Evolutionary conservation across 2,113 vertebrate genomes (phyloP).

Genomic region (Lonchura striata): DNA sequence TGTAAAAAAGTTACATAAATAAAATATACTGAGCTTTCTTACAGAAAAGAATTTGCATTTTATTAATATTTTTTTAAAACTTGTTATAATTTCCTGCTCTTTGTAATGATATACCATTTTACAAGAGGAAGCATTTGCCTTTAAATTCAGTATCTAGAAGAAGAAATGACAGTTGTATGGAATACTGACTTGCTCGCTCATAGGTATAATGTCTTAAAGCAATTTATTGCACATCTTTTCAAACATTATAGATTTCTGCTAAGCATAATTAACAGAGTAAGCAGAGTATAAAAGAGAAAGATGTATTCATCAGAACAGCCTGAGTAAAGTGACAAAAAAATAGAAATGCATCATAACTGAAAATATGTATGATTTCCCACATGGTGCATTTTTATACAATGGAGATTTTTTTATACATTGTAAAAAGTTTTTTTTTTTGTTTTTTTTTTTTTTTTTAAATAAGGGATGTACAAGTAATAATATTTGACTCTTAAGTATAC

Average conservation of each 20-base stretch:
- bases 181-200: background rate
- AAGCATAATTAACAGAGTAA: background rate
- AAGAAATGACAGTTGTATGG: background rate
- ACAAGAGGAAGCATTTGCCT: background rate
- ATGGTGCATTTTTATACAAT: background rate
- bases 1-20: background rate
- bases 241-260: background rate
- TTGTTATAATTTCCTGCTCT: background rate
- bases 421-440: background rate
- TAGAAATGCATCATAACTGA: background rate
- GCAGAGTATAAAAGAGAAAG: background rate
- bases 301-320: background rate
- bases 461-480: background rate
- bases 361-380: background rate
- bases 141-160: background rate
- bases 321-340: slow-evolving; percentile 16
- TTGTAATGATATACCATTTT: background rate
- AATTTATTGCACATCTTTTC: background rate
- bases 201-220: background rate
- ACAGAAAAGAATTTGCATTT: background rate
- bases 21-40: background rate
- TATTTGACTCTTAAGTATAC: background rate
- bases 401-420: background rate
- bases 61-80: background rate
- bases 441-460: background rate